Evolutionary conservation across 2,113 vertebrate species (phyloP).

Genomic region (Ciconia boyciana): DNA sequence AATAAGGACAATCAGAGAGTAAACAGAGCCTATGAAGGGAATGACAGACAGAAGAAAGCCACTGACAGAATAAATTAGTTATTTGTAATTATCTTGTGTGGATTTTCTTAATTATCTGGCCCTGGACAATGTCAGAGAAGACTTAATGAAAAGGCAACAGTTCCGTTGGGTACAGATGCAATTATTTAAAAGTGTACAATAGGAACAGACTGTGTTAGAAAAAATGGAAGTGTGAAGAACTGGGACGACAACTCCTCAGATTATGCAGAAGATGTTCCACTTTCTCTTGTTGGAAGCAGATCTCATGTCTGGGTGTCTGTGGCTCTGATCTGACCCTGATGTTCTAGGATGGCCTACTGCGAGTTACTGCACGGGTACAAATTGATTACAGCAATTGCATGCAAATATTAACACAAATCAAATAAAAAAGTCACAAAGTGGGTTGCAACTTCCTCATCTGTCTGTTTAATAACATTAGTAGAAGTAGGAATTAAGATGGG

Average conservation of each 20-base stretch:
- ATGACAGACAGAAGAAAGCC: background rate
- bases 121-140: background rate
- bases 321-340: background rate
- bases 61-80: background rate
- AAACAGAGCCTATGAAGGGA: background rate
- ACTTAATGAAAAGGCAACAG: background rate
- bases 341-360: background rate
- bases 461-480: background rate
- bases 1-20: background rate
- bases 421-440: background rate
- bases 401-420: background rate
- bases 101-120: background rate
- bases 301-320: background rate
- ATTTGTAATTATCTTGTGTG: background rate
- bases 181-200: background rate
- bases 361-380: background rate
- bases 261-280: background rate
- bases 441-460: background rate
- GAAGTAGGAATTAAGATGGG: background rate
- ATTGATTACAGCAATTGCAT: background rate
- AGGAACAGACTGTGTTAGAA: background rate
- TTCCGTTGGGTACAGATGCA: background rate
- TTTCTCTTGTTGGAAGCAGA: background rate
- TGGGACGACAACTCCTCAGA: background rate
- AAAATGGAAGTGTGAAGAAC: background rate